phyloP scores from a whole-genome alignment of 2,888 invertebrate species.

The Doris montereyensis region DNA sequence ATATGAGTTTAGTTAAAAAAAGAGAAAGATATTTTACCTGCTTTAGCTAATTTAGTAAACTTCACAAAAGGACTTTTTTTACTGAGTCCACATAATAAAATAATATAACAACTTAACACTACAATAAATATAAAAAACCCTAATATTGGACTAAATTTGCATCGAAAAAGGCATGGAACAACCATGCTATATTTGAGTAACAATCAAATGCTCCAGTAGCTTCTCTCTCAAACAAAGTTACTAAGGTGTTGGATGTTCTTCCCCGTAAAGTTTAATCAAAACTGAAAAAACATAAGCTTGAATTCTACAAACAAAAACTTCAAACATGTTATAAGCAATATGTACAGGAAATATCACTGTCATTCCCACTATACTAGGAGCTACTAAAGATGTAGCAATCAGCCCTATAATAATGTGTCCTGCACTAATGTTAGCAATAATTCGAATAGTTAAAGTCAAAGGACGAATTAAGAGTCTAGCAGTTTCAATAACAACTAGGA shows the following conservation, averaged over 20 bases:
- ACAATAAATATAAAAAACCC: not conserved
- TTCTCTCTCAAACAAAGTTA: too few relatives aligned
- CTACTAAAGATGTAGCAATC: slow-evolving; percentile 71
- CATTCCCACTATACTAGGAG: not conserved
- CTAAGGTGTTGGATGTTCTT: slow-evolving; percentile 52
- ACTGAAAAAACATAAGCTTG: slow-evolving; percentile 55
- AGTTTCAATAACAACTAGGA: slow-evolving; percentile 84
- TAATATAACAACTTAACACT: too few relatives aligned
- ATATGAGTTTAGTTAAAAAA: not conserved
- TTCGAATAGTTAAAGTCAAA: slow-evolving; percentile 80
- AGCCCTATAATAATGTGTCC: slow-evolving; percentile 81
- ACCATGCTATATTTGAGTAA: not conserved
- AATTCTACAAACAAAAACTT: slow-evolving; percentile 53
- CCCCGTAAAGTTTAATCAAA: slow-evolving; percentile 48
- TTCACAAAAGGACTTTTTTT: too few relatives aligned
- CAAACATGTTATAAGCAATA: slow-evolving; percentile 47
- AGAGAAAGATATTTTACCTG: too few relatives aligned
- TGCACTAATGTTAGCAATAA: slow-evolving; percentile 85
- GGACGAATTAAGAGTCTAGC: slow-evolving; percentile 83
- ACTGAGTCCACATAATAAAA: too few relatives aligned
- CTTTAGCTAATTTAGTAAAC: too few relatives aligned
- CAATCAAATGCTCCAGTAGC: not conserved
- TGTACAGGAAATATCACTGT: slow-evolving; percentile 29
- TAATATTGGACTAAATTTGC: not conserved
- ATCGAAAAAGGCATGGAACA: not conserved